Conservation (phyloP, 2,888 invertebrate genomes). For the Chrysolina americana region DNA sequence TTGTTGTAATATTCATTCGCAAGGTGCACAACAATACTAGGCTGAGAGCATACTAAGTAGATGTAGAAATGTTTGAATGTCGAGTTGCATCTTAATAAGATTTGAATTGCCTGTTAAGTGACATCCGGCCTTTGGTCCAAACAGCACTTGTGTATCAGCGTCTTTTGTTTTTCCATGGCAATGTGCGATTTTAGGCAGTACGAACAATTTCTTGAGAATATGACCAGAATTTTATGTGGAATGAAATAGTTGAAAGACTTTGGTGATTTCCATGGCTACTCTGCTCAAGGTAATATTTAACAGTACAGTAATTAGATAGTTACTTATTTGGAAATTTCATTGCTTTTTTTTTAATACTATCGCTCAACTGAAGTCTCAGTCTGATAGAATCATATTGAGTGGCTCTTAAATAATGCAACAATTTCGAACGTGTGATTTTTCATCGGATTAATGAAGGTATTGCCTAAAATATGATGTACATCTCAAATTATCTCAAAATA, state of each 20-base stretch:
- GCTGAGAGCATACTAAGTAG: conserved; percentile 60
- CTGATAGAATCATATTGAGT: background rate
- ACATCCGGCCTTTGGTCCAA: conserved; percentile 60
- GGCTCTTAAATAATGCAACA: background rate
- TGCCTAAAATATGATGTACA: no score
- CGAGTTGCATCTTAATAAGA: conserved; percentile 62
- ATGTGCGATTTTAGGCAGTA: conserved; percentile 25
- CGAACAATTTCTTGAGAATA: background rate
- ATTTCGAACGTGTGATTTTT: no score
- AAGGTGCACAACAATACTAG: conserved; percentile 58
- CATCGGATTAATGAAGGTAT: no score
- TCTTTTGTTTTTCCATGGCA: conserved; percentile 35
- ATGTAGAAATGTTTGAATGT: conserved; percentile 53
- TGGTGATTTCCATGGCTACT: background rate
- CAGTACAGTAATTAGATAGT: background rate
- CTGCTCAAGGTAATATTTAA: background rate
- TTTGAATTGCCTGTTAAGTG: conserved; percentile 62
- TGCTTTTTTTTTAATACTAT: background rate
- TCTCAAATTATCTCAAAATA: no score
- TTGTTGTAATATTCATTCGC: conserved; percentile 62
- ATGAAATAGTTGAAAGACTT: background rate
- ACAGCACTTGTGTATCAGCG: conserved; percentile 44
- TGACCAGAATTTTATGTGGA: background rate
- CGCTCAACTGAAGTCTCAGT: no score
- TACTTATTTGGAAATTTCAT: background rate